Conservation (phyloP, 2,113 vertebrate genomes). For the Podocnemis expansa region DNA sequence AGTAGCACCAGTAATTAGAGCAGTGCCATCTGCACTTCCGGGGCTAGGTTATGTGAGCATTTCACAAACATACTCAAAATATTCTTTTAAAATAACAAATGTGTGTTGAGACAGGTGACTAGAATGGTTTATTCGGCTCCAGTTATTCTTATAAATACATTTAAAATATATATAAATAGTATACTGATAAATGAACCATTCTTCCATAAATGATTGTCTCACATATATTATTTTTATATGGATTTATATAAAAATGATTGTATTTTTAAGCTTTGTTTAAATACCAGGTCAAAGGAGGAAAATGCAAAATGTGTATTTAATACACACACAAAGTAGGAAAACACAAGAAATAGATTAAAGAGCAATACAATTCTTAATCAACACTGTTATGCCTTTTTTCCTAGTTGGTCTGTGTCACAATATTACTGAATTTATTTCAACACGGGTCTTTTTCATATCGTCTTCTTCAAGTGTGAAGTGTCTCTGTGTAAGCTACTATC, state of each 20-base stretch:
- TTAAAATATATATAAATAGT: slow-evolving; percentile 4
- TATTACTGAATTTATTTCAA: slow-evolving; percentile 29
- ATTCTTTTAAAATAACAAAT: neutral
- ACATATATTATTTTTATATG: neutral
- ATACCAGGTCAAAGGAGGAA: neutral
- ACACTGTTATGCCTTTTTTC: slow-evolving; percentile 15
- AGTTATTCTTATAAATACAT: neutral
- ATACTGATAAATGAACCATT: neutral
- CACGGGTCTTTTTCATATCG: slow-evolving; percentile 46
- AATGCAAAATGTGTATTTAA: neutral
- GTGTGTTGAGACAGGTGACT: neutral
- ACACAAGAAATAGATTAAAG: neutral
- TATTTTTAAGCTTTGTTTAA: neutral
- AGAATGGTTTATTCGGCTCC: neutral
- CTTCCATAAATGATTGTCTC: neutral
- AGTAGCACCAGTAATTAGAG: slow-evolving; percentile 4
- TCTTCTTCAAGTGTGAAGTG: slow-evolving; percentile 50
- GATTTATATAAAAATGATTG: neutral
- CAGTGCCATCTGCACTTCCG: neutral
- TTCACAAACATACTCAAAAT: neutral
- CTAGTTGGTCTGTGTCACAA: slow-evolving; percentile 3
- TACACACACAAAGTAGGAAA: neutral
- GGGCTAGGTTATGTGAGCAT: neutral
- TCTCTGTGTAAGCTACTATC: slow-evolving; percentile 48
- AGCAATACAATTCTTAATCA: neutral